Evolutionary conservation across 2,888 invertebrate species (phyloP), one percentile per base, ranked within the genome.

Genomic region (Stenchaetothrips biformis): DNA sequence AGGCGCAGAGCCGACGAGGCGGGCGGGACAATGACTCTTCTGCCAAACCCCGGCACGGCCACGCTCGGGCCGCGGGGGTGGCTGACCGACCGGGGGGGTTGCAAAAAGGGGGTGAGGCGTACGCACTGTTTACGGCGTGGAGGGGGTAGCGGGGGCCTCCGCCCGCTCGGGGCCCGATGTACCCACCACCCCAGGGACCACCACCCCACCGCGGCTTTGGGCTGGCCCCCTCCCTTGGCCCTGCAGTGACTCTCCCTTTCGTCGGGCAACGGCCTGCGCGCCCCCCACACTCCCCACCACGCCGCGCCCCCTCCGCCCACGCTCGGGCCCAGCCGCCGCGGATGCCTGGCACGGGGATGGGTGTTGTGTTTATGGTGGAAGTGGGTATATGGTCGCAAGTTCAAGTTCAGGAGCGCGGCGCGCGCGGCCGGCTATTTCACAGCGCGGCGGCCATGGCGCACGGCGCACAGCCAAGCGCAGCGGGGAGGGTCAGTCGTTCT

Each of bases 291-390:
- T 7, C 11, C 25, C 21, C 67, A 11, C 7, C 67, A 18, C 21
- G 67, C 21, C n/a, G n/a, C 67, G 21, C 21, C 67, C 21, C 67
- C 67, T 7, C 67, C 67, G 25, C 67, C 21, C 67, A 9, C 25
- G 25, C 67, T 11, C 67, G n/a, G 25, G 11, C 67, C 67, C 67
- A 74, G 67, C 67, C 21, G 21, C 67, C 67, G 67, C 21, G 37
- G 37, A 37, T 37, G 37, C 37, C 67, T 21, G 67, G 62, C 21
- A 67, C 13, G n/a, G 67, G 67, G 67, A 74, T 74, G 67, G 67
- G 67, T 74, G 67, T 74, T 74, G 67, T 74, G 67, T 74, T 74
- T 74, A 74, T 74, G 67, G 67, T 74, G 67, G 67, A 74, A 74
- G 67, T 74, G 67, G 67, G 67, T 74, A 74, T 74, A 74, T 74